Evolutionary conservation across 2,797 vertebrate species (phyloP).

Genomic region (Channallabes apus): DNA sequence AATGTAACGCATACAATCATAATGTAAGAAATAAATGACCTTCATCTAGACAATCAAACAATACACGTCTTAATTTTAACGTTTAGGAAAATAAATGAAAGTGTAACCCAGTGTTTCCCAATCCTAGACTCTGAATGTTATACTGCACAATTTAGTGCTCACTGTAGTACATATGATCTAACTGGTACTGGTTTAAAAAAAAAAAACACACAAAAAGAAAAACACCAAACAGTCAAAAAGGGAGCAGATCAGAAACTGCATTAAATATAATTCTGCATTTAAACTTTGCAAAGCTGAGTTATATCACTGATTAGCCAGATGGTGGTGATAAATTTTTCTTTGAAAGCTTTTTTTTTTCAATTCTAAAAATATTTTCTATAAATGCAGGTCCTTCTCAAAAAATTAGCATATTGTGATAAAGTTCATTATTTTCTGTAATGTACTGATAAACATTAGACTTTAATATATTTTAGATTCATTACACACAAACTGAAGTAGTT

Average conservation of each 20-base stretch:
- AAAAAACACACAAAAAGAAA: neutral
- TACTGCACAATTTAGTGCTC: neutral
- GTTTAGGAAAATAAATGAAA: neutral
- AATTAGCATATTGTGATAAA: too few relatives aligned
- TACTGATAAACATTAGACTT: too few relatives aligned
- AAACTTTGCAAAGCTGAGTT: neutral
- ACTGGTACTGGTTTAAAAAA: neutral
- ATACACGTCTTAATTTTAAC: neutral
- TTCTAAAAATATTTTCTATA: neutral
- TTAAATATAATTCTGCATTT: slow-evolving; percentile 12
- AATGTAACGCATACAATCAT: neutral
- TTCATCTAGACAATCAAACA: neutral
- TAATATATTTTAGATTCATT: too few relatives aligned
- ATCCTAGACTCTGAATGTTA: neutral
- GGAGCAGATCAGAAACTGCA: neutral
- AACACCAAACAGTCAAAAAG: neutral
- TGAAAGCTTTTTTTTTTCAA: neutral
- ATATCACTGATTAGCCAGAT: neutral
- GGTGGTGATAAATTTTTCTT: neutral
- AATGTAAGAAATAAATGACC: neutral
- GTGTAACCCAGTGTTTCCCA: neutral
- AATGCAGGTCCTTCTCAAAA: too few relatives aligned
- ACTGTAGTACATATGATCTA: neutral
- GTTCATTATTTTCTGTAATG: too few relatives aligned
- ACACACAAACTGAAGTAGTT: too few relatives aligned